phyloP scores from a whole-genome alignment of 2,113 vertebrate species.

The Trinectes maculatus region DNA sequence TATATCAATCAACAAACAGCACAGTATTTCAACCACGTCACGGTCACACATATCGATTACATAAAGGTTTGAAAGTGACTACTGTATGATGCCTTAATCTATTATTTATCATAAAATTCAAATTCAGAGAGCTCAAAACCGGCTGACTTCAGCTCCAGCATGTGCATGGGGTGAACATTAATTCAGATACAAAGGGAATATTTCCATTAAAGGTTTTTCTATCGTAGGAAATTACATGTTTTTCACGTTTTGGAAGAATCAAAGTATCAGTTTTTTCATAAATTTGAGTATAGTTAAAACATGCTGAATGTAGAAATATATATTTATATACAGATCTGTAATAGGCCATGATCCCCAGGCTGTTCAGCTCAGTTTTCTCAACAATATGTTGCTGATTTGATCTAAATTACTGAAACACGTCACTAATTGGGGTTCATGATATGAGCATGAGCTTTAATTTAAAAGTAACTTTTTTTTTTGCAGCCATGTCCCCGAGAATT shows the following conservation, averaged over 20 bases:
- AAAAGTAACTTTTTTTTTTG: too few species aligned
- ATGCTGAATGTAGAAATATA: too few species aligned
- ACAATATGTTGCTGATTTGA: constrained; percentile 9
- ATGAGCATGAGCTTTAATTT: too few species aligned
- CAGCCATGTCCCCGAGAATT: background rate
- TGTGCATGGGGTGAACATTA: background rate
- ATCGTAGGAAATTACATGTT: background rate
- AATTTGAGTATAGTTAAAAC: too few species aligned
- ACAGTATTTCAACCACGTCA: background rate
- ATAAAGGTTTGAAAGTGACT: constrained; percentile 9
- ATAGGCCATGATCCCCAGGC: background rate
- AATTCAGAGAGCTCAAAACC: constrained; percentile 17
- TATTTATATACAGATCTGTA: too few species aligned
- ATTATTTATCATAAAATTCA: constrained; percentile 39
- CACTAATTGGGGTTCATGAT: background rate
- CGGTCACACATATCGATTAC: constrained; percentile 1
- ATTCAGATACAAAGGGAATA: constrained; percentile 11
- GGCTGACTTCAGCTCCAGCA: constrained; percentile 12
- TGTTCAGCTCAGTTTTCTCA: background rate
- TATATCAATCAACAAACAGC: too few species aligned
- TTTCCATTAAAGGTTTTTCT: background rate
- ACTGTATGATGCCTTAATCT: constrained; percentile 30
- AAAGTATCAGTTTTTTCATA: too few species aligned
- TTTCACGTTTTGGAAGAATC: too few species aligned
- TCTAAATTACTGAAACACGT: background rate